Evolutionary conservation across 2,888 invertebrate genomes (phyloP).

Genomic region (Cryptocephalus moraei): DNA sequence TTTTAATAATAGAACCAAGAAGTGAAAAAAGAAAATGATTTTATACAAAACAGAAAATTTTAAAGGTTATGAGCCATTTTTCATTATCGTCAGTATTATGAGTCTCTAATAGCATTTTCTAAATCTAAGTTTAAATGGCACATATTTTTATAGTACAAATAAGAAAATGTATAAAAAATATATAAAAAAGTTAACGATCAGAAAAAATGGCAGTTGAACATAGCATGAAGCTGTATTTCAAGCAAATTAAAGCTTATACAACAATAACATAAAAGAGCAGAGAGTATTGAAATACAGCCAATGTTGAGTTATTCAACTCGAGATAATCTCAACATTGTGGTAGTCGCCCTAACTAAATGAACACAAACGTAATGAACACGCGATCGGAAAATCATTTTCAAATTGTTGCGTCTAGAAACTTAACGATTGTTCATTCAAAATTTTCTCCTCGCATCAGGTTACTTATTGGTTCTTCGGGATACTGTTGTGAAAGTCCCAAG

Average conservation of each 20-base stretch:
- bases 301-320: conserved; percentile 11
- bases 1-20: no score
- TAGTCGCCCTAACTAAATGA: conserved; percentile 18
- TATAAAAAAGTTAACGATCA: conserved; percentile 31
- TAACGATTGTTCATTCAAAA: conserved; percentile 11
- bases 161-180: conserved; percentile 26
- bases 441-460: conserved; percentile 3
- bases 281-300: conserved; percentile 18
- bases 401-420: conserved; percentile 13
- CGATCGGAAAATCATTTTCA: conserved; percentile 12
- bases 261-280: conserved; percentile 14
- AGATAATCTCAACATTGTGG: conserved; percentile 12
- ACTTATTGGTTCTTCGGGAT: conserved; percentile 24
- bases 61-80: no score
- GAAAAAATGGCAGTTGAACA: conserved; percentile 31
- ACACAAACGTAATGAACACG: conserved; percentile 30
- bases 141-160: conserved; percentile 30
- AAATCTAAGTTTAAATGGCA: conserved; percentile 34
- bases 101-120: conserved; percentile 6
- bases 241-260: conserved; percentile 18
- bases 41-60: conserved; percentile 1
- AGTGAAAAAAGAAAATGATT: conserved; percentile 8
- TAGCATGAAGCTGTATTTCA: conserved; percentile 20
- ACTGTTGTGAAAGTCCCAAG: conserved; percentile 20
- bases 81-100: no score